A percentile compares a stretch with the other conserved stretches of the same genome.
Conservation (phyloP, 2,888 invertebrate genomes). For the Epirrhoe tristata region DNA sequence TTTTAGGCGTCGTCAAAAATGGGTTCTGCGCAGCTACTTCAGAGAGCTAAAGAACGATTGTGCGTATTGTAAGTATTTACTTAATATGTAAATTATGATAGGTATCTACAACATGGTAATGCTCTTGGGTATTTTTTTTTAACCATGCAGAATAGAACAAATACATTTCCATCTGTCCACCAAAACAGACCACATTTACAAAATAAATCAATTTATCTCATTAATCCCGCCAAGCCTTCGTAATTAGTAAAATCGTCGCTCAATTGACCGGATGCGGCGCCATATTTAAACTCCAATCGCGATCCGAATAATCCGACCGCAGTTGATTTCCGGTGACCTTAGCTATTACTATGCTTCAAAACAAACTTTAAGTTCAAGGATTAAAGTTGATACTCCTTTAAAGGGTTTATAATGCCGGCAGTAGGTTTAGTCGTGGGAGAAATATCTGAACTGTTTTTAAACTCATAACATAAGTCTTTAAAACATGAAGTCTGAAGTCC, state of each 20-base stretch:
- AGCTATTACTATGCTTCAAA: conserved; percentile 36
- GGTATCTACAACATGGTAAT: too few relatives aligned
- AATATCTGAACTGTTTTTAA: conserved; percentile 55
- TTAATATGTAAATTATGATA: too few relatives aligned
- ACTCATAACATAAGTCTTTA: background rate
- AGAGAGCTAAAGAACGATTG: too few relatives aligned
- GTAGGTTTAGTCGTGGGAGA: conserved; percentile 67
- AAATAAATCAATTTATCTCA: conserved; percentile 36
- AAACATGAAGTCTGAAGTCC: background rate
- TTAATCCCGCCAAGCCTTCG: conserved; percentile 38
- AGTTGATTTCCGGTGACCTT: conserved; percentile 73
- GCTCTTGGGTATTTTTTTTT: too few relatives aligned
- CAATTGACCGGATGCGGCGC: conserved; percentile 61
- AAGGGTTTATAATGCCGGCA: conserved; percentile 44
- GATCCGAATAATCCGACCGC: conserved; percentile 74
- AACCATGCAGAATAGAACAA: too few relatives aligned
- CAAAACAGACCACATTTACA: conserved; percentile 28
- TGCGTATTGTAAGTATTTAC: too few relatives aligned
- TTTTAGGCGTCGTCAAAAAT: too few relatives aligned
- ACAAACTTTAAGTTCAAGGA: conserved; percentile 26
- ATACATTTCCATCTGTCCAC: background rate
- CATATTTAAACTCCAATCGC: conserved; percentile 75
- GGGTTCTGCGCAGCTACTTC: too few relatives aligned
- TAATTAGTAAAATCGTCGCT: conserved; percentile 56
- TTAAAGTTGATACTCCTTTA: conserved; percentile 37